phyloP scores from a whole-genome alignment of 2,888 invertebrate species.

The Gerris lacustris region DNA sequence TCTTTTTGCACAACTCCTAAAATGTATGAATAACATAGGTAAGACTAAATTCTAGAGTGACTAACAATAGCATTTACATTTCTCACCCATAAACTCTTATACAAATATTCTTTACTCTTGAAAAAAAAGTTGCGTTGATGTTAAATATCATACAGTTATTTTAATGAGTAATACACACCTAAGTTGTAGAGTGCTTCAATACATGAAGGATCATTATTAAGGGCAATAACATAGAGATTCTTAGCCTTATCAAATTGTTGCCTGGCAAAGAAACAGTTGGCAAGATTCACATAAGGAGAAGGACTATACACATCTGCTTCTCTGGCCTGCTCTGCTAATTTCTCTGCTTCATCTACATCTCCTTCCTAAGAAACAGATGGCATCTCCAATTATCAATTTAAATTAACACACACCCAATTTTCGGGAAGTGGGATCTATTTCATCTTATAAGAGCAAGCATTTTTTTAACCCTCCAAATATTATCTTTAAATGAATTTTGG shows the following conservation, averaged over 20 bases:
- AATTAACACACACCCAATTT: no score
- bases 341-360: constrained; percentile 62
- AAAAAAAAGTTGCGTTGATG: no score
- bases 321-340: constrained; percentile 60
- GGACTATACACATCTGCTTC: constrained; percentile 43
- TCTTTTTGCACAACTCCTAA: constrained; percentile 54
- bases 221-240: constrained; percentile 58
- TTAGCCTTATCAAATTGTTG: constrained; percentile 58
- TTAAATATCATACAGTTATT: no score
- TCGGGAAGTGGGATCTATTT: no score
- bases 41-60: constrained; percentile 2
- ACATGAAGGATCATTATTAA: constrained; percentile 66
- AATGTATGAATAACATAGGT: not conserved
- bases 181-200: constrained; percentile 76
- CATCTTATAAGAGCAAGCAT: no score
- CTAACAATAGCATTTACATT: not conserved
- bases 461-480: no score
- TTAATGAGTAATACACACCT: constrained; percentile 38
- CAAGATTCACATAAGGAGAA: constrained; percentile 71
- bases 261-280: constrained; percentile 61
- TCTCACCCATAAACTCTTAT: no score
- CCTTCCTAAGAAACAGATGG: constrained; percentile 49
- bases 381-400: no score
- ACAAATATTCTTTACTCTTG: no score
- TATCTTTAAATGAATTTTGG: no score